Evolutionary conservation across 2,113 vertebrate genomes (phyloP).

Genomic region (Salvator merianae): DNA sequence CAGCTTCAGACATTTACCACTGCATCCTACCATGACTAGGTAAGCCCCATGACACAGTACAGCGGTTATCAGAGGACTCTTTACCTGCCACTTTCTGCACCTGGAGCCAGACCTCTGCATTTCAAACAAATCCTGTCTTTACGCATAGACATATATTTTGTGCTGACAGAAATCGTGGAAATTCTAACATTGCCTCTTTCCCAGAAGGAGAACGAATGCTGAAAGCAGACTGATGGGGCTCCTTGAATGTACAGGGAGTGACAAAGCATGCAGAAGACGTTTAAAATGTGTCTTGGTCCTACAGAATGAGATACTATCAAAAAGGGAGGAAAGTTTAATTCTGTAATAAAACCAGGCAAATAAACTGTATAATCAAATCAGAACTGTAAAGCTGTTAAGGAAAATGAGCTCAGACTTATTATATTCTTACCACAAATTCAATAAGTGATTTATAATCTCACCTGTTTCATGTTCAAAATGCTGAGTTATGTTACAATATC

Average conservation of each 20-base stretch:
- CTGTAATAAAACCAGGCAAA: constrained; percentile 59
- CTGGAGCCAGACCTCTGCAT: background rate
- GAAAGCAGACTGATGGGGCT: constrained; percentile 29
- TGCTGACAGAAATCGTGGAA: background rate
- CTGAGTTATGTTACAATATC: constrained; percentile 36
- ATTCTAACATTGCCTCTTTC: constrained; percentile 43
- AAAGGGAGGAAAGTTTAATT: constrained; percentile 27
- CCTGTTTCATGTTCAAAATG: constrained; percentile 34
- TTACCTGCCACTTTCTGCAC: background rate
- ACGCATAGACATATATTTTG: background rate
- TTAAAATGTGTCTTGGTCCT: background rate
- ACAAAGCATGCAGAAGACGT: constrained; percentile 20
- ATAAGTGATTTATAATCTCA: constrained; percentile 51
- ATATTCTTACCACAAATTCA: constrained; percentile 53
- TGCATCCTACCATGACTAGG: background rate
- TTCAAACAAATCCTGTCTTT: background rate
- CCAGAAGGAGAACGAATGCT: too few relatives aligned
- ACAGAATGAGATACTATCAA: background rate
- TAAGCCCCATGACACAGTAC: background rate
- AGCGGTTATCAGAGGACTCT: background rate
- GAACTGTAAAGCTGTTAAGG: constrained; percentile 42
- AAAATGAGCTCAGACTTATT: constrained; percentile 43
- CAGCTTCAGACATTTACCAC: background rate
- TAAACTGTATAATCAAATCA: constrained; percentile 52
- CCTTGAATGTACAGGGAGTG: constrained; percentile 25